phyloP scores from a whole-genome alignment of 92 coral and sea anemone genomes.

The Plumapathes pennacea region DNA sequence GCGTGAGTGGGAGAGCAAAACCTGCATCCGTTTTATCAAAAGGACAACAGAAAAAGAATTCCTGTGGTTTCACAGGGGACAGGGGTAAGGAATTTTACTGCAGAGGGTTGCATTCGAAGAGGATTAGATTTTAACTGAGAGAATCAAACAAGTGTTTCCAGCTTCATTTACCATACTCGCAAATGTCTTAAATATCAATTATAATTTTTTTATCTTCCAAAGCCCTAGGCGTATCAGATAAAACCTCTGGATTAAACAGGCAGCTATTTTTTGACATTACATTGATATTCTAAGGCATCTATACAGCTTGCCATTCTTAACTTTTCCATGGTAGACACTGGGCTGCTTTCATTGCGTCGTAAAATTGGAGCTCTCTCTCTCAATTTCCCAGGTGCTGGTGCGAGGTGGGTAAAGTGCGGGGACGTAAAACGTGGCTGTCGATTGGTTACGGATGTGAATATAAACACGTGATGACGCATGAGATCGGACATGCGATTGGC shows the following conservation, averaged over 20 bases:
- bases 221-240: too few relatives aligned
- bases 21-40: slow-evolving; percentile 71
- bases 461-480: slow-evolving; percentile 95
- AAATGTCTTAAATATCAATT: too few relatives aligned
- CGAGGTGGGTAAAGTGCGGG: slow-evolving; percentile 83
- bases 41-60: slow-evolving; percentile 73
- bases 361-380: too few relatives aligned
- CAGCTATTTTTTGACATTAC: too few relatives aligned
- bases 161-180: too few relatives aligned
- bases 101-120: not conserved
- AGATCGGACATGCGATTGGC: slow-evolving; percentile 93
- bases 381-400: slow-evolving; percentile 80
- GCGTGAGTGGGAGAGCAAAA: slow-evolving; percentile 90
- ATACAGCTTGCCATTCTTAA: too few relatives aligned
- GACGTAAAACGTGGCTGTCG: slow-evolving; percentile 79
- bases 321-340: too few relatives aligned
- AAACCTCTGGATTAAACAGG: too few relatives aligned
- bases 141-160: not conserved
- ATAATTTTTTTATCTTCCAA: too few relatives aligned
- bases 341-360: too few relatives aligned
- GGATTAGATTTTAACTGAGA: not conserved
- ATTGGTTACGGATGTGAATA: slow-evolving; percentile 95
- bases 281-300: too few relatives aligned
- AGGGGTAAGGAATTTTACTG: slow-evolving; percentile 62
- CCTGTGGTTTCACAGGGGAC: slow-evolving; percentile 83